Conservation (phyloP, 2,888 invertebrate species). For the Phyllotreta striolata region DNA sequence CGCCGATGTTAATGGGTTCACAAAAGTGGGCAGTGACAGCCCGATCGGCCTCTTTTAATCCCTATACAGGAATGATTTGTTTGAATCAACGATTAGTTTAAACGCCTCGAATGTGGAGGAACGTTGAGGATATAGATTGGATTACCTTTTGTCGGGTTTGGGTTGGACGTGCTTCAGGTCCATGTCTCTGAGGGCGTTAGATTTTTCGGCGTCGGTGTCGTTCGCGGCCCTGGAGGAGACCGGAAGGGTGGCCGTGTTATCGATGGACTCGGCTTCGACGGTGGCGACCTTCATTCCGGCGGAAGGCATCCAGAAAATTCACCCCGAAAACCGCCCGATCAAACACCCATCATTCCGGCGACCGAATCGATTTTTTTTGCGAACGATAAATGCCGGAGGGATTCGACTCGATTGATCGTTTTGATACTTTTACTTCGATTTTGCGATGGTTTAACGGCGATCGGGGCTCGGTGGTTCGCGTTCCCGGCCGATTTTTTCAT, state of each 20-base stretch:
- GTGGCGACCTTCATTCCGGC: conserved; percentile 89
- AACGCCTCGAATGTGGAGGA: neutral
- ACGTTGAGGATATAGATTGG: neutral
- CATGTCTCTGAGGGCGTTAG: conserved; percentile 86
- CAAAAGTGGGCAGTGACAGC: too few relatives aligned
- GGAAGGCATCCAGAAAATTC: conserved; percentile 64
- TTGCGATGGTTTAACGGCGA: neutral
- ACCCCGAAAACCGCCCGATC: neutral
- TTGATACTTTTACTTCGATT: too few relatives aligned
- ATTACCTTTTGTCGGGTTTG: conserved; percentile 84
- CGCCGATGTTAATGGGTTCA: too few relatives aligned
- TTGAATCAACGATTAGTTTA: too few relatives aligned
- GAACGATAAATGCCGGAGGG: too few relatives aligned
- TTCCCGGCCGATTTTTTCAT: conserved; percentile 16
- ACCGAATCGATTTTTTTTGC: conserved; percentile 24
- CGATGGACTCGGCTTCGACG: conserved; percentile 85
- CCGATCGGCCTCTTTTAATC: too few relatives aligned
- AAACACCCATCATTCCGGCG: conserved; percentile 16
- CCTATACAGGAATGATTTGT: too few relatives aligned
- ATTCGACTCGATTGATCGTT: too few relatives aligned
- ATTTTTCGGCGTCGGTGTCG: conserved; percentile 77
- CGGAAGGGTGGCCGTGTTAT: conserved; percentile 90
- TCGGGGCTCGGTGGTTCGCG: neutral
- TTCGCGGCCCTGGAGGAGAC: conserved; percentile 76
- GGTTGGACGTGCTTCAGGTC: conserved; percentile 86